Evolutionary conservation across 1,140 invertebrate genomes (phyloP), one percentile per base, ranked within the genome.

Genomic region (Anastrepha obliqua): DNA sequence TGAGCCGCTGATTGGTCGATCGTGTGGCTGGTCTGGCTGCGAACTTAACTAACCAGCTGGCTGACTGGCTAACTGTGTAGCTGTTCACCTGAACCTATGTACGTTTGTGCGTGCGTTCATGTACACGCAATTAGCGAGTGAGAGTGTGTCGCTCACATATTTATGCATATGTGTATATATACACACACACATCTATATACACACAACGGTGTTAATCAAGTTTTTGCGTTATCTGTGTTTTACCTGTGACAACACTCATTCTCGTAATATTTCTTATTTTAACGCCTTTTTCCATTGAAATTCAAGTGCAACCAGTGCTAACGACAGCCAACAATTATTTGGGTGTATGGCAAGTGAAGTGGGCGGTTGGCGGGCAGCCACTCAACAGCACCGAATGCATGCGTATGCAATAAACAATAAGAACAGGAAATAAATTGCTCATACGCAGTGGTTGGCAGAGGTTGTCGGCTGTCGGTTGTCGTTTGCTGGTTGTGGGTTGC

Each of bases 391-490:
- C 9, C 55, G 9, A 51, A 29, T 55, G 44, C 74, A n/a, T 55
- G 42, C 70, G 47, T 20, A 2, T n/a, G n/a, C 51, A 51, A 81
- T 29, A 20, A 81, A 81, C 47, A 81, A 58, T 81, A 81, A 81
- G 74, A 81, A 81, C 74, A 81, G 74, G 74, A 81, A 81, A 81
- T 81, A 81, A 81, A 81, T 81, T 81, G 47, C 74, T 58, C 74
- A 81, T 51, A 51, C 74, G 74, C 44, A 15, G 17, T 3, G 74
- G 44, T 39, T 29, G 29, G 29, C 29, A 29, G 11, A 55, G 6
- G 51, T 55, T 11, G 51, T 6, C 6, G 6, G 51, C 51, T 55
- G 6, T 55, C 51, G 6, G 51, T 55, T 55, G 51, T 11, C 51
- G 51, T 29, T 29, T 29, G 29, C 29, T 11, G 15, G 11, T 20